A percentile compares a stretch with the other conserved stretches of the same genome.
Conservation (phyloP, 2,888 invertebrate genomes). For the Caenorhabditis sp. region DNA sequence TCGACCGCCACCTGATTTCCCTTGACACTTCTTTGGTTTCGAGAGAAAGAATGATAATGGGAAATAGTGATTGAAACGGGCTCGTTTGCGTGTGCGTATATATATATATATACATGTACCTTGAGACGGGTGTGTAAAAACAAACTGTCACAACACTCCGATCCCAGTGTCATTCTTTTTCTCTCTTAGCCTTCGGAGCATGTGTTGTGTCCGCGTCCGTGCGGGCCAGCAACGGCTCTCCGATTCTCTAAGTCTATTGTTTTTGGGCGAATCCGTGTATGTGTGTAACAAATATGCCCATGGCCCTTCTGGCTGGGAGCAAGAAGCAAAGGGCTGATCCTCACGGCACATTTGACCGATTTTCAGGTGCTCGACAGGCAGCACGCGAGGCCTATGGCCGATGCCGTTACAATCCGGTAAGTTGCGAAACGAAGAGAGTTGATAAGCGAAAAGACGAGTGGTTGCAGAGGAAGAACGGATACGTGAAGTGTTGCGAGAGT, state of each 20-base stretch:
- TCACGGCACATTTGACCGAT: background rate
- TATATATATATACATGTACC: slow-evolving; percentile 22
- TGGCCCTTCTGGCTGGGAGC: background rate
- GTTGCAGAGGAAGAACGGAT: slow-evolving; percentile 77
- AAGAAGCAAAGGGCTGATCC: slow-evolving; percentile 7
- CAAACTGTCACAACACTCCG: slow-evolving; percentile 62
- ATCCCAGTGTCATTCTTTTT: too few species aligned
- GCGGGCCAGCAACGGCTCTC: slow-evolving; percentile 17
- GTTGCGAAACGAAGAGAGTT: slow-evolving; percentile 35
- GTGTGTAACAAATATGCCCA: slow-evolving; percentile 51
- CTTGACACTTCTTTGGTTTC: background rate
- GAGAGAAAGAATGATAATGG: background rate
- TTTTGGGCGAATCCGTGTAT: slow-evolving; percentile 53
- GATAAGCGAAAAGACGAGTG: background rate
- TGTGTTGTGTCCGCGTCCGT: slow-evolving; percentile 49
- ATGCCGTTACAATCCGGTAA: slow-evolving; percentile 66
- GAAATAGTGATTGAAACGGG: slow-evolving; percentile 23
- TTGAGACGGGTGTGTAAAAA: slow-evolving; percentile 51
- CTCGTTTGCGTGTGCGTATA: background rate
- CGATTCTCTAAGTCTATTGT: slow-evolving; percentile 56
- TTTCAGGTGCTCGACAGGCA: slow-evolving; percentile 67
- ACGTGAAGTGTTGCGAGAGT: slow-evolving; percentile 76
- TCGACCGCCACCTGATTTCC: slow-evolving; percentile 2
- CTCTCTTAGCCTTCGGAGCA: slow-evolving; percentile 31
- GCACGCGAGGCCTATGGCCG: slow-evolving; percentile 68